A percentile compares a stretch with the other conserved stretches of the same genome.
These are phyloP conservation scores for Sympetrum striolatum DNA, from an alignment of 2,888 invertebrate species.

Conservation along the genomic window DNA sequence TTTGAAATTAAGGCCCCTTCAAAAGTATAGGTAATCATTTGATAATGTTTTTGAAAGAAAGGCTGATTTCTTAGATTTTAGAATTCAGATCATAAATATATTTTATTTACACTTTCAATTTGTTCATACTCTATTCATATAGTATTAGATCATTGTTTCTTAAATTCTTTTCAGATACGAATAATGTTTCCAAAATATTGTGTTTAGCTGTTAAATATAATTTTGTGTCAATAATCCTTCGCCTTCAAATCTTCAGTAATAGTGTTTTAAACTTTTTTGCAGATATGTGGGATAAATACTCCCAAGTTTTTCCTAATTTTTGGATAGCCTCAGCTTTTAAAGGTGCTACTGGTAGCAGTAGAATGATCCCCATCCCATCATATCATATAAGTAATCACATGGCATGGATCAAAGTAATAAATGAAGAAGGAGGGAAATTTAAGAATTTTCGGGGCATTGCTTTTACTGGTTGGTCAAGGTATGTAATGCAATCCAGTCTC, in stretches of 20 bases:
- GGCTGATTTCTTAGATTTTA: no score
- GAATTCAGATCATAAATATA: no score
- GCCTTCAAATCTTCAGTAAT: background rate
- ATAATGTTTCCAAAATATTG: background rate
- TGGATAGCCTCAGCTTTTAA: slow-evolving; percentile 87
- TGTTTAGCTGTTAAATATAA: background rate
- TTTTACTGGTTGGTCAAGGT: slow-evolving; percentile 79
- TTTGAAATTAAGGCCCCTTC: no score
- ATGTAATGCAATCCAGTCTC: slow-evolving; percentile 46
- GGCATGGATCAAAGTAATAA: slow-evolving; percentile 71
- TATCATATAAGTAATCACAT: slow-evolving; percentile 80
- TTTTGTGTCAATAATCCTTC: background rate
- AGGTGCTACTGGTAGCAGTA: slow-evolving; percentile 81
- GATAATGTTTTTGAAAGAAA: no score
- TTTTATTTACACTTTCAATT: no score
- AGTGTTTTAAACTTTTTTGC: slow-evolving; percentile 51
- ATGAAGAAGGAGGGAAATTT: slow-evolving; percentile 61
- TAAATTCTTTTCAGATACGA: no score
- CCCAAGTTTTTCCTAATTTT: slow-evolving; percentile 70
- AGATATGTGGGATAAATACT: slow-evolving; percentile 71
- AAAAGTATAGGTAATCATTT: no score
- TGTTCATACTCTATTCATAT: no score
- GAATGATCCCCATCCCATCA: slow-evolving; percentile 71
- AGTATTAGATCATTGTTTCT: no score
- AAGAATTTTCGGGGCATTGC: slow-evolving; percentile 69